Evolutionary conservation across 2,113 vertebrate genomes (phyloP).

Genomic region (Tonatia bakeri): DNA sequence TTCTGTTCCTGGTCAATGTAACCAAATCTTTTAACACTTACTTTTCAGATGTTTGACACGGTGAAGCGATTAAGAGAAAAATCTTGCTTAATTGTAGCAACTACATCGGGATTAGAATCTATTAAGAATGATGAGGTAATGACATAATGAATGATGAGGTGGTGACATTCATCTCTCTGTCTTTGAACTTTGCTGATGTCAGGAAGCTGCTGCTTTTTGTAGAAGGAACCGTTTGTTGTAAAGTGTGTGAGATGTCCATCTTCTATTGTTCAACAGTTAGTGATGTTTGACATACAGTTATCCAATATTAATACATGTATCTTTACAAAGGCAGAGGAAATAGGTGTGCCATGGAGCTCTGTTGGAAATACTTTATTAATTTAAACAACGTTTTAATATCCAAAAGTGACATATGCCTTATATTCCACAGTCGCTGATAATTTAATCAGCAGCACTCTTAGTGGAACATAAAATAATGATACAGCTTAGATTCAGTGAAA

Average conservation of each 20-base stretch:
- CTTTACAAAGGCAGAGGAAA: conserved; percentile 34
- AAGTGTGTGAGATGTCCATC: not conserved
- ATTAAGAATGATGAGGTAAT: conserved; percentile 91
- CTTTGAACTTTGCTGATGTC: not conserved
- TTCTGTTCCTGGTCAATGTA: not conserved
- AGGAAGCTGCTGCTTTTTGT: not conserved
- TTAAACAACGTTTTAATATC: conserved; percentile 37
- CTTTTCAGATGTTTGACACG: conserved; percentile 93
- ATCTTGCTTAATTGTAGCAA: conserved; percentile 84
- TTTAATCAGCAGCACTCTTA: not conserved
- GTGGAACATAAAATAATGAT: not conserved
- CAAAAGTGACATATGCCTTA: conserved; percentile 1
- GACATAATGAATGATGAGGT: not conserved
- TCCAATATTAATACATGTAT: not conserved
- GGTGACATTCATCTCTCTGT: not conserved
- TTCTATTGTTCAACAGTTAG: not conserved
- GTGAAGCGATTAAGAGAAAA: conserved; percentile 95
- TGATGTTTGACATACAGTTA: not conserved
- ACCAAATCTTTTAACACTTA: conserved; percentile 57
- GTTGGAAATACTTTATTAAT: conserved; percentile 28
- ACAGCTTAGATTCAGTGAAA: conserved; percentile 30
- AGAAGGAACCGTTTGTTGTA: not conserved
- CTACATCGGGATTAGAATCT: conserved; percentile 82
- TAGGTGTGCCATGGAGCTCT: not conserved
- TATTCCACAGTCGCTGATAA: not conserved